phyloP scores from a whole-genome alignment of 2,888 invertebrate species.

The Vandiemenella viatica region DNA sequence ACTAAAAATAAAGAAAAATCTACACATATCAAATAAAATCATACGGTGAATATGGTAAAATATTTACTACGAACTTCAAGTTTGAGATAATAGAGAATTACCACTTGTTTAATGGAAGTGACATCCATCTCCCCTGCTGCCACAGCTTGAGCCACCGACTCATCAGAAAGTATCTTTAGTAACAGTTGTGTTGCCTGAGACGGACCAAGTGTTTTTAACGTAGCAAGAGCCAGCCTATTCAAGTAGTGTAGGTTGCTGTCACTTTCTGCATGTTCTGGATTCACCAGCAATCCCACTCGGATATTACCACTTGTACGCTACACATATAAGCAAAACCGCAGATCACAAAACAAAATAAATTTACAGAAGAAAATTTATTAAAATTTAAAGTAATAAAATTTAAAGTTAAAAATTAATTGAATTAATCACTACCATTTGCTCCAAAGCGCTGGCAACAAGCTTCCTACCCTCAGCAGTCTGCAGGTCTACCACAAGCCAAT shows the following conservation, averaged over 20 bases:
- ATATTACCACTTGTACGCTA: constrained; percentile 52
- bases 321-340: constrained; percentile 16
- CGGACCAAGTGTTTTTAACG: constrained; percentile 41
- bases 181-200: constrained; percentile 44
- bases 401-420: no score
- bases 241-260: constrained; percentile 28
- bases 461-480: constrained; percentile 52
- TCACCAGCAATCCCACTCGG: constrained; percentile 57
- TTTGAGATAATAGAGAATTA: background rate
- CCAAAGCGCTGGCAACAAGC: constrained; percentile 57
- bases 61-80: background rate
- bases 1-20: no score
- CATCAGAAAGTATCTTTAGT: constrained; percentile 38
- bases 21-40: no score
- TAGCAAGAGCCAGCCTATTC: constrained; percentile 54
- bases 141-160: constrained; percentile 25
- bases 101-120: background rate
- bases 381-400: background rate
- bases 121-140: constrained; percentile 9
- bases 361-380: no score
- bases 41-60: background rate
- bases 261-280: constrained; percentile 24
- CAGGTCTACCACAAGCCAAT: constrained; percentile 83
- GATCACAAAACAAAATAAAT: no score
- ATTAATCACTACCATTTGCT: constrained; percentile 38